These are phyloP conservation scores for Whitmania pigra DNA, from an alignment of 1,140 invertebrate genomes.

Conservation along the genomic window DNA sequence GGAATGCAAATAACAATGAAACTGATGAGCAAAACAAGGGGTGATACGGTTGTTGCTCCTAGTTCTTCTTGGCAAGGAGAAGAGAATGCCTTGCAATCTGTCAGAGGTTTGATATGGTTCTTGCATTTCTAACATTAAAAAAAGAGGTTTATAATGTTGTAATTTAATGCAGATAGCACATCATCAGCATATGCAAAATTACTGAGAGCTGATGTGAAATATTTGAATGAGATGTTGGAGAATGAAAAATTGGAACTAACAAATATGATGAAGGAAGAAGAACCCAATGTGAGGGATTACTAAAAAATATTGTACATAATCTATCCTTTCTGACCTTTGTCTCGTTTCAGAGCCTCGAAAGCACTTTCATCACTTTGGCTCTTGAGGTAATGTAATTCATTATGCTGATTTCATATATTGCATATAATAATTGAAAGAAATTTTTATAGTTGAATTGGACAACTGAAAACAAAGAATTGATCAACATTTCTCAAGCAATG, in stretches of 20 bases:
- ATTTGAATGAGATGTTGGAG: conserved; percentile 60
- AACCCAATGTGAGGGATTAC: conserved; percentile 37
- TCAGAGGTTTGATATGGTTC: background rate
- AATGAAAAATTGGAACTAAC: conserved; percentile 58
- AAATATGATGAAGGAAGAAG: conserved; percentile 49
- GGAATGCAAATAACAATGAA: conserved; percentile 64
- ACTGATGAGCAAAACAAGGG: conserved; percentile 71
- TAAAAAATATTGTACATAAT: too few relatives aligned
- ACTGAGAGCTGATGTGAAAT: conserved; percentile 52
- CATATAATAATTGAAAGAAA: too few relatives aligned
- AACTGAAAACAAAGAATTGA: too few relatives aligned
- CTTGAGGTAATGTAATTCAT: background rate
- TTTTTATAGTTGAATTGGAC: too few relatives aligned
- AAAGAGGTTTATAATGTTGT: background rate
- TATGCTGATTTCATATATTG: too few relatives aligned
- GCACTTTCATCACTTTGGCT: background rate
- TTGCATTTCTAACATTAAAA: too few relatives aligned
- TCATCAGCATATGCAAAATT: conserved; percentile 53
- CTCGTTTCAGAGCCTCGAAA: background rate
- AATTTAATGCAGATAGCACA: conserved; percentile 41
- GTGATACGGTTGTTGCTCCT: conserved; percentile 60
- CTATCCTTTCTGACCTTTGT: too few relatives aligned
- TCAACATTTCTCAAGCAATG: too few relatives aligned
- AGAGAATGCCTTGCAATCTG: conserved; percentile 26
- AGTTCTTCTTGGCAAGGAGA: conserved; percentile 41